Conservation (phyloP, 1,140 invertebrate species). For the Cephus cinctus region DNA sequence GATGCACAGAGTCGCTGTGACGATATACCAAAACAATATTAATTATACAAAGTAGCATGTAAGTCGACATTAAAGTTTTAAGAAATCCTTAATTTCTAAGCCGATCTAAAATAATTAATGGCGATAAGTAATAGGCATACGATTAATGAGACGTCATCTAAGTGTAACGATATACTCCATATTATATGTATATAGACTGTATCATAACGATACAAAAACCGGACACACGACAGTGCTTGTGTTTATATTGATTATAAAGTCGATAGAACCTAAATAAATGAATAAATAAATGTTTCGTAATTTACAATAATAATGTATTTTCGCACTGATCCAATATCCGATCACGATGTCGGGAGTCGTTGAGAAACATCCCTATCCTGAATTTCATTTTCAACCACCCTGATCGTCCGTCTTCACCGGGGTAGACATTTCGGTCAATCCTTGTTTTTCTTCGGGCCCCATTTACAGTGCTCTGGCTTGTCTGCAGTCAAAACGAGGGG, state of each 20-base stretch:
- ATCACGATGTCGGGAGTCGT: too few relatives aligned
- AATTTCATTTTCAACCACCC: too few relatives aligned
- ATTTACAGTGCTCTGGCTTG: too few relatives aligned
- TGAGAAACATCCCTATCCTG: too few relatives aligned
- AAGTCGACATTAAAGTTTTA: conserved; percentile 24
- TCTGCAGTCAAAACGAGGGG: too few relatives aligned
- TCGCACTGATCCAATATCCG: too few relatives aligned
- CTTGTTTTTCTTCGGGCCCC: too few relatives aligned
- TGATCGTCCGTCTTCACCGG: too few relatives aligned
- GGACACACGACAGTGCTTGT: conserved; percentile 40
- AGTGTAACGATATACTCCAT: conserved; percentile 30
- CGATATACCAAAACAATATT: conserved; percentile 55
- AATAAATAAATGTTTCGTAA: conserved; percentile 46
- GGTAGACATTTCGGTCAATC: too few relatives aligned
- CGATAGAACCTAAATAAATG: conserved; percentile 45
- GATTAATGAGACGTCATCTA: conserved; percentile 24
- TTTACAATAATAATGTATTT: conserved; percentile 35
- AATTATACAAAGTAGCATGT: conserved; percentile 32
- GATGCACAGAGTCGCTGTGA: conserved; percentile 53
- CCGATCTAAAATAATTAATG: not conserved
- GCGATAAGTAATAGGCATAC: conserved; percentile 7
- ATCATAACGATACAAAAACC: conserved; percentile 31
- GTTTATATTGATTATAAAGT: conserved; percentile 45
- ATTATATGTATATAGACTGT: conserved; percentile 35
- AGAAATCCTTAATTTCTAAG: too few relatives aligned